A percentile compares a stretch with the other conserved stretches of the same genome.
Conservation (phyloP, 2,888 invertebrate genomes). For the Epirrhoe tristata region DNA sequence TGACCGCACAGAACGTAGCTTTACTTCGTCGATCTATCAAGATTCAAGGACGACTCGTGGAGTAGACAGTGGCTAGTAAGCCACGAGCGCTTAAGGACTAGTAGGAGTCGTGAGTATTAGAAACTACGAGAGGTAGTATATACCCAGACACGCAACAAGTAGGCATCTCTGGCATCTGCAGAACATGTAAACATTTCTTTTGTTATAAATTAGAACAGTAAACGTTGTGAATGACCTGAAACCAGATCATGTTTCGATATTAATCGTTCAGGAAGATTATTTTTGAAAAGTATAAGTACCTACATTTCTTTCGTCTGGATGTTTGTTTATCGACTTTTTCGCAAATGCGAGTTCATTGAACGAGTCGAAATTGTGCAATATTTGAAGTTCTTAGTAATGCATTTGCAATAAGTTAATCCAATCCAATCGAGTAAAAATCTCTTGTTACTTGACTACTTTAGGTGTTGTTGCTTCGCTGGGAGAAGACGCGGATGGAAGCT, state of each 20-base stretch:
- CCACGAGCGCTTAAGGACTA: too few relatives aligned
- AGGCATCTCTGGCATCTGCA: too few relatives aligned
- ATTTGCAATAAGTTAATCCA: too few relatives aligned
- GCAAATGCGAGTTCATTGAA: conserved; percentile 35
- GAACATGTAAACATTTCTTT: background rate
- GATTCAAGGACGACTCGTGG: too few relatives aligned
- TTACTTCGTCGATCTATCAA: too few relatives aligned
- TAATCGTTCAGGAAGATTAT: conserved; percentile 22
- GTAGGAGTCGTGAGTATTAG: too few relatives aligned
- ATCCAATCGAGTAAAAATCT: too few relatives aligned
- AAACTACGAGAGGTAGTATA: too few relatives aligned
- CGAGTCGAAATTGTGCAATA: background rate
- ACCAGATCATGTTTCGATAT: conserved; percentile 3
- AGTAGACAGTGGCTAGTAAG: too few relatives aligned
- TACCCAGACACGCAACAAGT: background rate
- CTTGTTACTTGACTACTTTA: too few relatives aligned
- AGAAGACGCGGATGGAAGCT: background rate
- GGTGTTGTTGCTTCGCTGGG: too few relatives aligned
- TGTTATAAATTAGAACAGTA: background rate
- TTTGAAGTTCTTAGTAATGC: background rate
- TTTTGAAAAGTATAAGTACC: conserved; percentile 23
- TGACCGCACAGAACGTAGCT: too few relatives aligned
- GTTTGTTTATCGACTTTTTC: conserved; percentile 37
- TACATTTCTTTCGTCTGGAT: conserved; percentile 37
- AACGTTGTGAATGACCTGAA: conserved; percentile 9